Conservation (phyloP, 1,140 invertebrate species). For the Cherax destructor region DNA sequence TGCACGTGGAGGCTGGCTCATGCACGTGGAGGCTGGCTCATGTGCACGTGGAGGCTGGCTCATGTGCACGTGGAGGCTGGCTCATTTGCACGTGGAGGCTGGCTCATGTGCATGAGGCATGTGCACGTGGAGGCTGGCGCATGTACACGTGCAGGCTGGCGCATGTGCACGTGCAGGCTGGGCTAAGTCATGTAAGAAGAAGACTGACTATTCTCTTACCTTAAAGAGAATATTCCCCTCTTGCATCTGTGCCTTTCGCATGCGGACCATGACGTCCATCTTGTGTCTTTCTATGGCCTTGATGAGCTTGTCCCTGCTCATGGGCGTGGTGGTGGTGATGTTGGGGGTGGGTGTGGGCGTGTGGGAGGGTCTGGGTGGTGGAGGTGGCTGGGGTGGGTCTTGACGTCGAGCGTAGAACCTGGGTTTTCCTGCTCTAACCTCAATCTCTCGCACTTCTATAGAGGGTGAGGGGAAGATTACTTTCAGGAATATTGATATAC, state of each 20-base stretch:
- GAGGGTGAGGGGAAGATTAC: neutral
- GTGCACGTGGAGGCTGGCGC: no score
- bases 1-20: no score
- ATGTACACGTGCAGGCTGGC: no score
- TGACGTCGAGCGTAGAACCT: conserved; percentile 28
- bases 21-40: no score
- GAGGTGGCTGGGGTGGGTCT: neutral
- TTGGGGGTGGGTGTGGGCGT: conserved; percentile 33
- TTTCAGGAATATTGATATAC: no score
- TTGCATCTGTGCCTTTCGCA: conserved; percentile 56
- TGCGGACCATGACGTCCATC: conserved; percentile 42
- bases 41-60: no score
- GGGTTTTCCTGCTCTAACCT: conserved; percentile 31
- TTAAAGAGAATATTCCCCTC: conserved; percentile 68
- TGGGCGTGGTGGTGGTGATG: conserved; percentile 43
- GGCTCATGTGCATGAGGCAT: no score
- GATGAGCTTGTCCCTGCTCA: conserved; percentile 28
- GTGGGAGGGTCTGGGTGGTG: neutral
- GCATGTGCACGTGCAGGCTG: no score
- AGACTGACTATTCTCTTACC: conserved; percentile 4
- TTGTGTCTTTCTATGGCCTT: conserved; percentile 63
- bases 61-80: no score
- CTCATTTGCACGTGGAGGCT: no score
- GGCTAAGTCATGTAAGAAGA: no score
- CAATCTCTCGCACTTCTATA: neutral